Evolutionary conservation across 2,113 vertebrate genomes (phyloP), one percentile per base, ranked within the genome.

Genomic region (Rhinoptilus africanus): DNA sequence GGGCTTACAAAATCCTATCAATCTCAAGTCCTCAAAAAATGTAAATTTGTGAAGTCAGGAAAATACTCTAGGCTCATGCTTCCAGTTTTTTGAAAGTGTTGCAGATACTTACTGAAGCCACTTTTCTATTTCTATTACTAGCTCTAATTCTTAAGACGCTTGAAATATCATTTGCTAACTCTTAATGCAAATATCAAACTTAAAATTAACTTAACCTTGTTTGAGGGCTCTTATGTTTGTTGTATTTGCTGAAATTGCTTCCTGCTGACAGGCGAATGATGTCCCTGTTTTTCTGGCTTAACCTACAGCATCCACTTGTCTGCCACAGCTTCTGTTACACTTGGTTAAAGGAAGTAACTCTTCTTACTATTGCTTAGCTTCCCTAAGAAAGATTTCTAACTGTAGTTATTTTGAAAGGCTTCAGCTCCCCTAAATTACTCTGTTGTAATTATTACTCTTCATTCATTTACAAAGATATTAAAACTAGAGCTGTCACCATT

Each of bases 151-250:
- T 94, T 86, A 72, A 74, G 76, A 24, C 2, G 50, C 84, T 85
- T 94, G 67, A 69, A 92, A 71, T 59, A 39, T 3, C 2, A 27
- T 79, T 87, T 95, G 32, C 94, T 95, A 91, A 91, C 85, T 93
- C 71, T 39, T 74, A n/a, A 59, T 79, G 71, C 28, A 88, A 43
- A 34, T 83, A 64, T 50, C 28, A 60, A 63, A 71, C n/a, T 85
- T 81, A 37, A 35, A 63, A 68, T 83, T 76, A 95, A 66, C 54
- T 54, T 56, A 64, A 6, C 27, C 8, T 9, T 67, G 4, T 84
- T 74, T 28, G 62, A 91, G 67, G 57, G 41, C 77, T 92, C 48
- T 91, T 4, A 69, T 2, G 4, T 72, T 84, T 54, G 35, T 53
- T 80, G 45, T 62, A 30, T 95, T 87, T 79, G 41, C 95, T 91